Evolutionary conservation across 2,888 invertebrate species (phyloP).

Genomic region (Lochmaea capreae): DNA sequence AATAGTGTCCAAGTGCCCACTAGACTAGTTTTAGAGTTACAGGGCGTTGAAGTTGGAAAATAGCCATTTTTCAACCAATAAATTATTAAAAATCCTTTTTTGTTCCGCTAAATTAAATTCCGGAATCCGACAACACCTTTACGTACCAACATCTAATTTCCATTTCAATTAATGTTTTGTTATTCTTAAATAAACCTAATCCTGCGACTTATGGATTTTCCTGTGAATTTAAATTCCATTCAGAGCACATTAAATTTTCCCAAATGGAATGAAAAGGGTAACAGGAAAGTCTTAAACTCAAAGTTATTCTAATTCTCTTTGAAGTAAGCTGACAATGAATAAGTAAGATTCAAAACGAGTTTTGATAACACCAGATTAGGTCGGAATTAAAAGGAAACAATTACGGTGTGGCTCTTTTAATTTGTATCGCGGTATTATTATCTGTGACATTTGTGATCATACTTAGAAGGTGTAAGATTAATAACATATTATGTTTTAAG

Average conservation of each 20-base stretch:
- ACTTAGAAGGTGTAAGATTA: no score
- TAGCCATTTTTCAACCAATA: no score
- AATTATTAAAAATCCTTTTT: background rate
- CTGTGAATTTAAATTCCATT: slow-evolving; percentile 51
- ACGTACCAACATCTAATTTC: slow-evolving; percentile 27
- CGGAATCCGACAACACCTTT: slow-evolving; percentile 30
- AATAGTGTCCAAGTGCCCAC: no score
- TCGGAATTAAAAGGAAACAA: slow-evolving; percentile 29
- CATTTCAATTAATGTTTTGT: slow-evolving; percentile 44
- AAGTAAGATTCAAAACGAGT: slow-evolving; percentile 60
- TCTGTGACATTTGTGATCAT: no score
- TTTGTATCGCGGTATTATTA: background rate
- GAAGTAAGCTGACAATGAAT: slow-evolving; percentile 61
- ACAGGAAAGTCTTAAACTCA: slow-evolving; percentile 48
- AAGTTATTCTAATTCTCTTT: slow-evolving; percentile 60
- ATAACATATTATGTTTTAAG: background rate
- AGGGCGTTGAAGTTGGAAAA: no score
- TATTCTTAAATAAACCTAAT: slow-evolving; percentile 48
- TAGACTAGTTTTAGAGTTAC: no score
- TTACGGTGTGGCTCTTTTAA: slow-evolving; percentile 11
- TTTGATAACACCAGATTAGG: slow-evolving; percentile 55
- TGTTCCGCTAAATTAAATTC: slow-evolving; percentile 1
- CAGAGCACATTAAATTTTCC: slow-evolving; percentile 52
- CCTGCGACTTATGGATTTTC: slow-evolving; percentile 47
- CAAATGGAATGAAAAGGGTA: slow-evolving; percentile 47